Conservation (phyloP, 2,113 vertebrate species). For the Solea senegalensis region DNA sequence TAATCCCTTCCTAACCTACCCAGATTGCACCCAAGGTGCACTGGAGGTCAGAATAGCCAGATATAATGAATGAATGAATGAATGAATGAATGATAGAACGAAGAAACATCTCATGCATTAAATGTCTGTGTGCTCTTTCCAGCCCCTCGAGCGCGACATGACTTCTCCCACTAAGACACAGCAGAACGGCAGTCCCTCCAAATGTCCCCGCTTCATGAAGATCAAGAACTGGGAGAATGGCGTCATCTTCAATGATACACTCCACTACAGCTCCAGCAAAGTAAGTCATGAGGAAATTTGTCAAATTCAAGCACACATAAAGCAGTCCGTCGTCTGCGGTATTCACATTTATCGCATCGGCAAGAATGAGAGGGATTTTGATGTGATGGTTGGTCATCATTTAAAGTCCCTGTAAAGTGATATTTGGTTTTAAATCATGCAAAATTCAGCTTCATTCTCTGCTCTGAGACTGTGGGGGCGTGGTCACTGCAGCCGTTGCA, state of each 20-base stretch:
- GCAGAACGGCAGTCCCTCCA: slow-evolving; percentile 91
- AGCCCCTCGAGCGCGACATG: slow-evolving; percentile 76
- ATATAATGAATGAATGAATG: neutral
- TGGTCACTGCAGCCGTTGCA: no score
- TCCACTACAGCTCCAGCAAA: slow-evolving; percentile 88
- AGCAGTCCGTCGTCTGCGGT: no score
- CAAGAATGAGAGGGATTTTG: no score
- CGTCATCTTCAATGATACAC: slow-evolving; percentile 85
- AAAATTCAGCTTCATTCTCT: no score
- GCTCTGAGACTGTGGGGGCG: no score
- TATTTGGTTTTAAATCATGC: no score
- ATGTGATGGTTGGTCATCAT: no score
- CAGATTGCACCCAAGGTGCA: slow-evolving; percentile 13
- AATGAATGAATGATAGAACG: neutral
- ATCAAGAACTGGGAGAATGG: slow-evolving; percentile 96
- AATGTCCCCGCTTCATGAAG: slow-evolving; percentile 93
- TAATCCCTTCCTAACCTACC: neutral
- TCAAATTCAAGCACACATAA: neutral
- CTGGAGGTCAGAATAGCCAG: slow-evolving; percentile 2
- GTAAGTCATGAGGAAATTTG: slow-evolving; percentile 72
- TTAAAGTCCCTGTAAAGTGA: no score
- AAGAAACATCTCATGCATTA: neutral
- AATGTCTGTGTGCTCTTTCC: slow-evolving; percentile 45
- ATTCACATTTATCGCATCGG: no score
- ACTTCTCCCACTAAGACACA: slow-evolving; percentile 85